phyloP scores from a whole-genome alignment of 2,797 vertebrate genomes.

The Muscicapa striata region DNA sequence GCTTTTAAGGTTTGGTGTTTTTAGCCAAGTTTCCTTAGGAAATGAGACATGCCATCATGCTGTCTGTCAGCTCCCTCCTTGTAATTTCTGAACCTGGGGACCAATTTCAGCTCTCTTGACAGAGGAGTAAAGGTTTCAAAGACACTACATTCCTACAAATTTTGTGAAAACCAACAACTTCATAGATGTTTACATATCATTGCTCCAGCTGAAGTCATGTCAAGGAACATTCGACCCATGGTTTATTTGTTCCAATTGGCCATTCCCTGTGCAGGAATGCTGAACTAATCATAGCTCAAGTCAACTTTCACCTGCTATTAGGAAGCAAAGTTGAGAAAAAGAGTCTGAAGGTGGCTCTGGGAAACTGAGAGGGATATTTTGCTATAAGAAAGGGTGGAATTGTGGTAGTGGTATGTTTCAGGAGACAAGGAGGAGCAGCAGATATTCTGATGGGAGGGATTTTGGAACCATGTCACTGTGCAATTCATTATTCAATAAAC shows the following conservation, averaged over 20 bases:
- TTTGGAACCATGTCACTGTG: neutral
- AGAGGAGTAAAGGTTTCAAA: neutral
- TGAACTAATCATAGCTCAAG: neutral
- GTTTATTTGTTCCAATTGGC: neutral
- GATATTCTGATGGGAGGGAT: neutral
- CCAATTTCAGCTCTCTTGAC: neutral
- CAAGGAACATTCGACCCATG: neutral
- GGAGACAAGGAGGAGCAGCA: neutral
- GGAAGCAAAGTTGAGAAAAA: neutral
- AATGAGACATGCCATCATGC: neutral
- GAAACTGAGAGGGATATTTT: neutral
- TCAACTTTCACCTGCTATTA: neutral
- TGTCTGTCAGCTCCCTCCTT: neutral
- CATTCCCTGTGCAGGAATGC: neutral
- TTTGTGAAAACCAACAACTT: neutral
- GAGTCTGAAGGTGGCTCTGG: neutral
- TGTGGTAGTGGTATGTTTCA: neutral
- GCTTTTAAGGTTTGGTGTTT: conserved; percentile 39
- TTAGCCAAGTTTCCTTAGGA: neutral
- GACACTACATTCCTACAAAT: neutral
- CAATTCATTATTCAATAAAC: neutral
- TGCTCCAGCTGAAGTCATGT: neutral
- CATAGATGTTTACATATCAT: neutral
- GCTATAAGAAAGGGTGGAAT: neutral
- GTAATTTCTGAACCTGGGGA: neutral